Conservation (phyloP, 2,888 invertebrate species). For the Galerucella pusilla region DNA sequence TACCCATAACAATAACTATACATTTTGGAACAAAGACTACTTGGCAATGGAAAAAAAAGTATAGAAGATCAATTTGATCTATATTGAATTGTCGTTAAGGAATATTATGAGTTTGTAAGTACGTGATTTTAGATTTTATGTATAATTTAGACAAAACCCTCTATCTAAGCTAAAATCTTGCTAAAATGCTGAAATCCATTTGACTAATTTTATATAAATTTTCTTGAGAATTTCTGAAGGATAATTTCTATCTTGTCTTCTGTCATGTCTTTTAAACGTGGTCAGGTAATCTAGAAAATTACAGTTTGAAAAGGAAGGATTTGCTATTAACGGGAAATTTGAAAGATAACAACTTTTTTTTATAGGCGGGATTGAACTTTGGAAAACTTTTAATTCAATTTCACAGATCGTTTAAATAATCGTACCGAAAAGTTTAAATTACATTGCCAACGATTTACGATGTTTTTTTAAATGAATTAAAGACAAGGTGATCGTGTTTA, state of each 20-base stretch:
- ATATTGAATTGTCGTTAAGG: too few species aligned
- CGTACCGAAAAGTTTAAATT: not conserved
- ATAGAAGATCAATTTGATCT: too few species aligned
- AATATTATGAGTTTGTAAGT: too few species aligned
- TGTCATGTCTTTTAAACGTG: conserved; percentile 2
- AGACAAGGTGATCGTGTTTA: too few species aligned
- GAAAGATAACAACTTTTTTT: not conserved
- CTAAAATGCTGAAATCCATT: not conserved
- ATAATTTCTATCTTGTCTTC: conserved; percentile 6
- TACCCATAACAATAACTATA: too few species aligned
- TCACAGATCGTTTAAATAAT: not conserved
- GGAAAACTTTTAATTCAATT: not conserved
- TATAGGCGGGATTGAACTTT: not conserved
- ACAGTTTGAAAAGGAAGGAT: not conserved
- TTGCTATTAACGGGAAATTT: not conserved
- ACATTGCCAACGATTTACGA: not conserved
- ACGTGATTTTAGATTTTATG: too few species aligned
- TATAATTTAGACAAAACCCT: too few species aligned
- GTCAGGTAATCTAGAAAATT: not conserved
- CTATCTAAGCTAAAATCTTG: not conserved
- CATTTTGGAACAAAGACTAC: too few species aligned
- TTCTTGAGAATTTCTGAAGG: not conserved
- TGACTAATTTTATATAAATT: not conserved
- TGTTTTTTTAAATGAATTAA: not conserved
- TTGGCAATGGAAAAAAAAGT: too few species aligned